A percentile compares a stretch with the other conserved stretches of the same genome.
Evolutionary conservation across 2,888 invertebrate genomes (phyloP).

Genomic region (Zonitis immaculata): DNA sequence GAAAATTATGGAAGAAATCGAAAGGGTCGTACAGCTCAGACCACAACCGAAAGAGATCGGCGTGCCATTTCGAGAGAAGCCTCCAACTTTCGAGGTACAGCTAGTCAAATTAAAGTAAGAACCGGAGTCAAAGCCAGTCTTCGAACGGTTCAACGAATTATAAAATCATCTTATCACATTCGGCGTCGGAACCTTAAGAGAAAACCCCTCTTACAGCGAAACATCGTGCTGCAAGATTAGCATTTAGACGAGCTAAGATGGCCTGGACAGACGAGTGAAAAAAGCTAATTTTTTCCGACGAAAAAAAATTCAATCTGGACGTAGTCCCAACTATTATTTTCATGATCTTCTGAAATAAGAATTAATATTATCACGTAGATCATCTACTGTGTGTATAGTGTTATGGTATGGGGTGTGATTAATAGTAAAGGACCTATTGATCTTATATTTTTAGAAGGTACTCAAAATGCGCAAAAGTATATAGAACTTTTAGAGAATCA

Average conservation of each 20-base stretch:
- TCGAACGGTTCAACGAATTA: neutral
- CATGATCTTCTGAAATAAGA: neutral
- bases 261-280: neutral
- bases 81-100: neutral
- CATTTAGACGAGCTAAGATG: neutral
- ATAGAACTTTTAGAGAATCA: neutral
- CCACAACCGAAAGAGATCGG: neutral
- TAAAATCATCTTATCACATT: neutral
- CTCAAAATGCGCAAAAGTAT: neutral
- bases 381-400: neutral
- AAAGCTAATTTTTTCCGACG: neutral
- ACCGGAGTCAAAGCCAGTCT: neutral
- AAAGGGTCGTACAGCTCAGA: neutral
- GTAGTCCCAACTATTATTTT: conserved; percentile 2
- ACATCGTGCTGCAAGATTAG: neutral
- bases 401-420: conserved; percentile 1
- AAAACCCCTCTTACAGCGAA: neutral
- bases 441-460: neutral
- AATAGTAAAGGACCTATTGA: neutral
- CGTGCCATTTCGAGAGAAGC: neutral
- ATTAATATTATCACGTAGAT: neutral
- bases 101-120: neutral
- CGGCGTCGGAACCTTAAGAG: neutral
- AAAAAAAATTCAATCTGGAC: neutral
- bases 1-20: neutral